Conservation (phyloP, 2,113 vertebrate species). For the Isichthys henryi region DNA sequence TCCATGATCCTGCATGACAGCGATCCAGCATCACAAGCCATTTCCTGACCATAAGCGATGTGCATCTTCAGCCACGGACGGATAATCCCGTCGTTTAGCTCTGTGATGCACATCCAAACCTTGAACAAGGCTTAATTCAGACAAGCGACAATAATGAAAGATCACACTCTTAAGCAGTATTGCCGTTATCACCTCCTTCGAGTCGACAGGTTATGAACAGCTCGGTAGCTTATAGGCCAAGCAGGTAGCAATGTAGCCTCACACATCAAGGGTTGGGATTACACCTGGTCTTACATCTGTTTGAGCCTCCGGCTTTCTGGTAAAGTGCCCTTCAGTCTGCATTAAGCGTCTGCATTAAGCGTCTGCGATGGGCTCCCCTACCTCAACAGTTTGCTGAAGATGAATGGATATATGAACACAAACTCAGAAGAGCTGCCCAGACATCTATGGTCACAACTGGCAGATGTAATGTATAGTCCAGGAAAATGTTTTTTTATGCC, state of each 20-base stretch:
- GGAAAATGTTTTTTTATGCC: background rate
- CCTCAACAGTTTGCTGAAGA: background rate
- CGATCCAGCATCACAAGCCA: slow-evolving; percentile 7
- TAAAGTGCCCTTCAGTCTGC: background rate
- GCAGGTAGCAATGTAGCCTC: background rate
- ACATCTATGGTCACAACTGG: background rate
- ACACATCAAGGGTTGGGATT: background rate
- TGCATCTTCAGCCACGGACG: slow-evolving; percentile 9
- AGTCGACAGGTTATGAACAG: slow-evolving; percentile 7
- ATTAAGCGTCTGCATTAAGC: background rate
- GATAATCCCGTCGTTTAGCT: slow-evolving; percentile 19
- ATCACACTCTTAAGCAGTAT: slow-evolving; percentile 17
- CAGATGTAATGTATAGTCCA: background rate
- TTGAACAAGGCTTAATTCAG: slow-evolving; percentile 25
- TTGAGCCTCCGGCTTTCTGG: background rate
- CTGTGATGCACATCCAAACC: slow-evolving; percentile 23
- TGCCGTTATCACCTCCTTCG: background rate
- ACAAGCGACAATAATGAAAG: slow-evolving; percentile 12
- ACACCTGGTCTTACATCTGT: background rate
- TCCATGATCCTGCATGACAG: slow-evolving; percentile 10
- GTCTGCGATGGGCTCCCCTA: background rate
- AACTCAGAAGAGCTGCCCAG: background rate
- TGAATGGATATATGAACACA: background rate
- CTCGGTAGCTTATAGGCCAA: background rate
- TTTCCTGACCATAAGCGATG: slow-evolving; percentile 20